These are phyloP conservation scores for Heterohyrax brucei DNA, from an alignment of 2,797 vertebrate species.

Conservation along the genomic window DNA sequence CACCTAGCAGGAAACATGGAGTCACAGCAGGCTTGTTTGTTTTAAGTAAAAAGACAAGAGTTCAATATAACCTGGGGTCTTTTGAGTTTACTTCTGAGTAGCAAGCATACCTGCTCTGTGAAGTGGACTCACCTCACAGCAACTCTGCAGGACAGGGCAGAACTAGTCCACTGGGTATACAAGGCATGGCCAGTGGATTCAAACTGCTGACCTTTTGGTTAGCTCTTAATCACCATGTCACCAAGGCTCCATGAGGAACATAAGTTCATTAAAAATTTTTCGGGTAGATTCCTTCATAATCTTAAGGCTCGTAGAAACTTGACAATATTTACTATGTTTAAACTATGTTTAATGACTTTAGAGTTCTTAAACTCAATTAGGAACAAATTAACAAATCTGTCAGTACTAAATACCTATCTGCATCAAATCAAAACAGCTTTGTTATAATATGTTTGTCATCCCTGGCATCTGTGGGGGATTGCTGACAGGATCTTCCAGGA, in stretches of 20 bases:
- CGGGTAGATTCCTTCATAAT: slow-evolving; percentile 67
- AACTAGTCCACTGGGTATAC: too few species aligned
- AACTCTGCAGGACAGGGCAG: too few species aligned
- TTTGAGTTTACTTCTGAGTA: slow-evolving; percentile 52
- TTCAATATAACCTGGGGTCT: not conserved
- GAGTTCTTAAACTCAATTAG: slow-evolving; percentile 72
- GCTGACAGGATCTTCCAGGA: too few species aligned
- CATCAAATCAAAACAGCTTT: slow-evolving; percentile 8
- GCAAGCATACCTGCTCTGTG: not conserved
- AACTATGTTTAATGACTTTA: slow-evolving; percentile 64
- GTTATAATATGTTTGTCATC: not conserved
- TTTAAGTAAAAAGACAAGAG: slow-evolving; percentile 48
- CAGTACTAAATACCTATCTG: slow-evolving; percentile 64
- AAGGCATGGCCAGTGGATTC: too few species aligned
- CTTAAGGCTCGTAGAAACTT: slow-evolving; percentile 82
- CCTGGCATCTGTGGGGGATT: too few species aligned
- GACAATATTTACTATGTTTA: slow-evolving; percentile 69
- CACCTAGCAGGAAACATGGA: not conserved
- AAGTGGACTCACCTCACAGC: too few species aligned
- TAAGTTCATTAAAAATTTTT: not conserved
- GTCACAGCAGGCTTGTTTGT: not conserved
- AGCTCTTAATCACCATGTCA: too few species aligned
- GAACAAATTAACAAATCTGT: slow-evolving; percentile 69
- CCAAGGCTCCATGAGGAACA: too few species aligned
- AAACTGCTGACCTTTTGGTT: too few species aligned